These are phyloP conservation scores for Scotopteryx bipunctaria DNA, from an alignment of 2,888 invertebrate species.

Conservation along the genomic window DNA sequence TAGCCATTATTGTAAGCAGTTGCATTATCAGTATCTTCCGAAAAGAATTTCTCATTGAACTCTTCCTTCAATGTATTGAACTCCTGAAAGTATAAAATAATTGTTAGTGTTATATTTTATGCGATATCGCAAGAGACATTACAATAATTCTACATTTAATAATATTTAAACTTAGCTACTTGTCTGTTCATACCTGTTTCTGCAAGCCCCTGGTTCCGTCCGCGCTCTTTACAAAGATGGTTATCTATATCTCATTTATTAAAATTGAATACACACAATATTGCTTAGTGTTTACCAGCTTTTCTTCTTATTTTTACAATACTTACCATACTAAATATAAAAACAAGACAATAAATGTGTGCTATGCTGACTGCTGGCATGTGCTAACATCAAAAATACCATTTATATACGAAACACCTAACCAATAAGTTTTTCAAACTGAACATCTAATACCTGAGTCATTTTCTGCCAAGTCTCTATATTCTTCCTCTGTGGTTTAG, in stretches of 20 bases:
- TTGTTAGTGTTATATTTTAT: neutral
- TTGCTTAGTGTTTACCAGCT: neutral
- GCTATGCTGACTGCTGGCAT: conserved; percentile 15
- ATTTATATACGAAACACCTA: neutral
- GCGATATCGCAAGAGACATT: neutral
- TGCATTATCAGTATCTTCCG: conserved; percentile 56
- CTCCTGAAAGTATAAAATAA: conserved; percentile 61
- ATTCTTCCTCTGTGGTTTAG: conserved; percentile 99
- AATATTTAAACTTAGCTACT: neutral
- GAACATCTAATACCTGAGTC: conserved; percentile 88
- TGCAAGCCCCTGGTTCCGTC: conserved; percentile 8
- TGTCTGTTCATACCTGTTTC: conserved; percentile 12
- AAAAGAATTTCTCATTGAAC: conserved; percentile 70
- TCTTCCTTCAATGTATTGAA: conserved; percentile 72
- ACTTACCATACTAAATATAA: neutral
- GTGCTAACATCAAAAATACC: conserved; percentile 8
- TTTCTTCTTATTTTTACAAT: neutral
- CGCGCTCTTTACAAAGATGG: neutral
- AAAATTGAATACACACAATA: neutral
- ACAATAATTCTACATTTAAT: neutral
- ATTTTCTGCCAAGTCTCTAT: conserved; percentile 99
- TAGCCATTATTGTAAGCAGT: conserved; percentile 45
- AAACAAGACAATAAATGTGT: neutral
- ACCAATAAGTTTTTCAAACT: conserved; percentile 22
- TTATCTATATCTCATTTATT: neutral